phyloP scores from a whole-genome alignment of 2,113 vertebrate species.

The Ginglymostoma cirratum region DNA sequence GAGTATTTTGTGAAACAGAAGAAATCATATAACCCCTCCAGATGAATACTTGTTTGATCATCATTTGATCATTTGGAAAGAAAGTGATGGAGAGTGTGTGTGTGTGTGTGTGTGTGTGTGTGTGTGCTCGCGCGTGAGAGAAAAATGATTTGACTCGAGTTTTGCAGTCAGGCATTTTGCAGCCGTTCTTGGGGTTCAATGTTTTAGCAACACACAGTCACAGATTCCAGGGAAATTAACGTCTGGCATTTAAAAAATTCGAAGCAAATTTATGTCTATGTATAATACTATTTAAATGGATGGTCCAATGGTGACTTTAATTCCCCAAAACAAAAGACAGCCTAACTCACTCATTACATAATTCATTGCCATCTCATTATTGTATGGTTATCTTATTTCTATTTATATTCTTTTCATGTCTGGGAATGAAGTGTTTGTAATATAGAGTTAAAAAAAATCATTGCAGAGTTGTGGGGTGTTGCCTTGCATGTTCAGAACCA shows the following conservation, averaged over 20 bases:
- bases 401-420: neutral
- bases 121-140: neutral
- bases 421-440: neutral
- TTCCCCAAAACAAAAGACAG: neutral
- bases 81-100: neutral
- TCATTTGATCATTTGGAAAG: neutral
- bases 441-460: neutral
- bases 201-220: neutral
- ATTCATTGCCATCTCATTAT: neutral
- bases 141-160: neutral
- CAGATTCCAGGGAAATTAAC: neutral
- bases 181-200: neutral
- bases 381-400: neutral
- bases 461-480: too few species aligned
- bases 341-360: neutral
- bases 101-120: too few species aligned
- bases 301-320: neutral
- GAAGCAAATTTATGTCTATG: neutral
- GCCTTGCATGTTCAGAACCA: neutral
- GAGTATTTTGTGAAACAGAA: neutral
- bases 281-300: neutral
- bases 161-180: neutral
- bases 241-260: neutral
- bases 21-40: neutral
- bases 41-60: neutral